Evolutionary conservation across 2,113 vertebrate species (phyloP).

Genomic region (Bambusicola thoracicus): DNA sequence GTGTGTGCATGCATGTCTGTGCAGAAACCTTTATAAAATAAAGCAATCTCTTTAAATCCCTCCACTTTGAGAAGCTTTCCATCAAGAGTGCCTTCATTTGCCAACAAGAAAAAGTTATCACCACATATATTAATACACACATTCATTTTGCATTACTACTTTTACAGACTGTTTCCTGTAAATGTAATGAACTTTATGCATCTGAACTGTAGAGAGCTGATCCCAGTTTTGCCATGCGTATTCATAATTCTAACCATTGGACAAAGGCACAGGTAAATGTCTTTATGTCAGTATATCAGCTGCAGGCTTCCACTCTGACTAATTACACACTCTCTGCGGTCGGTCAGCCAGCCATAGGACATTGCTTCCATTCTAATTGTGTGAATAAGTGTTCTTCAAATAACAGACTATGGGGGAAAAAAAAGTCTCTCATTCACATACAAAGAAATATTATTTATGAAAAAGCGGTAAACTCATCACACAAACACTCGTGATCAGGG

Average conservation of each 20-base stretch:
- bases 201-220: neutral
- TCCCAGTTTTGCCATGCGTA: neutral
- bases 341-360: neutral
- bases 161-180: neutral
- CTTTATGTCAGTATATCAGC: neutral
- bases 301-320: neutral
- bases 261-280: neutral
- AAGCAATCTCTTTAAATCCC: constrained; percentile 21
- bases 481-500: neutral
- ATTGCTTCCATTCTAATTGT: neutral
- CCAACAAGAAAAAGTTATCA: neutral
- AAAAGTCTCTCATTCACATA: neutral
- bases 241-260: neutral
- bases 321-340: neutral
- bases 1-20: neutral
- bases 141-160: neutral
- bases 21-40: constrained; percentile 18
- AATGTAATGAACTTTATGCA: neutral
- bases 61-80: constrained; percentile 1
- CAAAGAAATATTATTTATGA: neutral
- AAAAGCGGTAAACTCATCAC: neutral
- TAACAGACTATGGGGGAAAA: neutral
- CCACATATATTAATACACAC: neutral
- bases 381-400: neutral
- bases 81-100: neutral